Evolutionary conservation across 2,113 vertebrate species (phyloP), one percentile per base, ranked within the genome.

Genomic region (Zapus hudsonius): DNA sequence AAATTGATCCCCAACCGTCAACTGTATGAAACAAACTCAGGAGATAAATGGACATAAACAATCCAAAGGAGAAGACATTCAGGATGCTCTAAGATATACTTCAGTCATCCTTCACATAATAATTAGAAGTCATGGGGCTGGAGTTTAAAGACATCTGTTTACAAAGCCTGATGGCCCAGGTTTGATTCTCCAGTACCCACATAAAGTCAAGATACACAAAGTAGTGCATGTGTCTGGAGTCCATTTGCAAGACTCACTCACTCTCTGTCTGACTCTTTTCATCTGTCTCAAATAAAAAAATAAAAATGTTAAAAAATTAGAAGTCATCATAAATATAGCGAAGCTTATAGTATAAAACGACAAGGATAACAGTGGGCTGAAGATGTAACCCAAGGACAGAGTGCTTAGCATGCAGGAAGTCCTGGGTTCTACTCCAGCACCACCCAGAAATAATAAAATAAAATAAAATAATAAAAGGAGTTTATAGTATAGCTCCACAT

Each of bases 401-500:
- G 27, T 57, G 0, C 13, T 79, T 79, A 57, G 47, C 27, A 57
- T 25, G 29, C 13, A 40, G 57, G 29, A 80, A 31, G 3, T 25
- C 44, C 13, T 72, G 52, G 27, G 33, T 38, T 59, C 31, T 6
- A 47, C 29, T 22, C 55, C 7, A 72, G 38, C n/a, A 81, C 31
- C n/a, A 87, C 15, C 27, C 12, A 63, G 52, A 25, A 25, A 67
- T 10, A n/a, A n/a, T 22, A 10, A 52, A 44, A 42, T 6, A 12
- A 2, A 13, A 55, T n/a, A 7, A 7, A 38, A 44, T 8, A 19
- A 15, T 22, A 36, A 79, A 57, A 11, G 13, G 11, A 2, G 7
- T 64, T 9, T 44, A 22, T 12, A 33, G 12, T 44, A 7, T n/a
- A 22, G 4, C 0, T 5, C 0, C 2, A 29, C 5, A 11, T 57